Evolutionary conservation across 2,113 vertebrate species (phyloP).

Genomic region (Pseudopodoces humilis): DNA sequence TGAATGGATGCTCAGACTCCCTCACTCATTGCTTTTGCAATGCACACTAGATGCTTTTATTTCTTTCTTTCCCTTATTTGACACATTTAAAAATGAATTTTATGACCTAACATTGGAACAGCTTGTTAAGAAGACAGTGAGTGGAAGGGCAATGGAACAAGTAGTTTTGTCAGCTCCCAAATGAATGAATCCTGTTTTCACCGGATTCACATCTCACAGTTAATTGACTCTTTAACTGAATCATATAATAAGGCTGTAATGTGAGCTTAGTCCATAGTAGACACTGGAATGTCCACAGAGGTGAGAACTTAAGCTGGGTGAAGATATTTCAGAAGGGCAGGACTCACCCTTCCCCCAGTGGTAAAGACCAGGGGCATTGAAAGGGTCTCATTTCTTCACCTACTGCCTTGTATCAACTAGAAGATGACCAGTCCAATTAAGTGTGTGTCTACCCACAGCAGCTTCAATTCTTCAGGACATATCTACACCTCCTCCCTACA

Average conservation of each 20-base stretch:
- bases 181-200: conserved; percentile 44
- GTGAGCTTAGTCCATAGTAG: neutral
- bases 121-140: neutral
- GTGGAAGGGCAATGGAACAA: neutral
- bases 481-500: neutral
- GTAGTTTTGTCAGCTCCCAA: conserved; percentile 33
- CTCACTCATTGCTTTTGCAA: neutral
- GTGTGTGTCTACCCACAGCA: neutral
- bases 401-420: neutral
- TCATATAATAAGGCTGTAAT: neutral
- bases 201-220: conserved; percentile 4
- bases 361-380: neutral
- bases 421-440: neutral
- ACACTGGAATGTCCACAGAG: neutral
- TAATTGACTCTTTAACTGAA: conserved; percentile 46
- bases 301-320: neutral
- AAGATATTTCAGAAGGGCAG: neutral
- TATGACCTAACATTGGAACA: conserved; percentile 6
- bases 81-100: neutral
- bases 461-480: neutral
- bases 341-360: neutral
- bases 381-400: neutral
- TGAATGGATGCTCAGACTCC: neutral
- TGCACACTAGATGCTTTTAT: neutral
- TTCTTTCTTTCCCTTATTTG: neutral